Percentiles rank a stretch among this genome's conserved stretches.
Evolutionary conservation across 2,888 invertebrate genomes (phyloP).

Genomic region (Cerastis rubricosa): DNA sequence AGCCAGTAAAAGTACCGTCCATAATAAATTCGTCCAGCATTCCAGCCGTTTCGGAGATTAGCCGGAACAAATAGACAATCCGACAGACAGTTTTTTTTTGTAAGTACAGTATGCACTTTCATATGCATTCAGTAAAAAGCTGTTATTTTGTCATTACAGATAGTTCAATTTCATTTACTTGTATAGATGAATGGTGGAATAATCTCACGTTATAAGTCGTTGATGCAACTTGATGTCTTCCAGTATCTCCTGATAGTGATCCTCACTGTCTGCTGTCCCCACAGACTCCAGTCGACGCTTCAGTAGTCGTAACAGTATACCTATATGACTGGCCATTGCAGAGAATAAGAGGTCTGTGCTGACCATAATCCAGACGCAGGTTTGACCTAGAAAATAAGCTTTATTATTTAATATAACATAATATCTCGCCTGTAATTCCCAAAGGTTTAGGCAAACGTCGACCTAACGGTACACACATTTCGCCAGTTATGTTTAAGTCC

Average conservation of each 20-base stretch:
- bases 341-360: constrained; percentile 85
- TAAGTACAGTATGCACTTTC: no score
- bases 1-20: no score
- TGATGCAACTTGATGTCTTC: constrained; percentile 85
- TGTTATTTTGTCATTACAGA: no score
- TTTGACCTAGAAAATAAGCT: constrained; percentile 76
- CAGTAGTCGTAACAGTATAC: constrained; percentile 80
- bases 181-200: neutral
- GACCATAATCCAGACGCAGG: constrained; percentile 86
- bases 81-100: no score
- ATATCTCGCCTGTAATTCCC: neutral
- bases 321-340: constrained; percentile 86
- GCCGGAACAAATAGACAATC: no score
- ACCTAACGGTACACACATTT: neutral
- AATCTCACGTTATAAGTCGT: constrained; percentile 81
- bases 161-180: no score
- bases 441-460: neutral
- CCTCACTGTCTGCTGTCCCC: constrained; percentile 73
- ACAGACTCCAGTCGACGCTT: constrained; percentile 79
- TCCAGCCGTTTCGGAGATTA: no score
- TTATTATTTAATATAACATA: constrained; percentile 6
- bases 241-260: constrained; percentile 80
- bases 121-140: no score
- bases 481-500: neutral
- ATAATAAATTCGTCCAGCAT: no score